Evolutionary conservation across 2,888 invertebrate species (phyloP).

Genomic region (Microctonus brassicae): DNA sequence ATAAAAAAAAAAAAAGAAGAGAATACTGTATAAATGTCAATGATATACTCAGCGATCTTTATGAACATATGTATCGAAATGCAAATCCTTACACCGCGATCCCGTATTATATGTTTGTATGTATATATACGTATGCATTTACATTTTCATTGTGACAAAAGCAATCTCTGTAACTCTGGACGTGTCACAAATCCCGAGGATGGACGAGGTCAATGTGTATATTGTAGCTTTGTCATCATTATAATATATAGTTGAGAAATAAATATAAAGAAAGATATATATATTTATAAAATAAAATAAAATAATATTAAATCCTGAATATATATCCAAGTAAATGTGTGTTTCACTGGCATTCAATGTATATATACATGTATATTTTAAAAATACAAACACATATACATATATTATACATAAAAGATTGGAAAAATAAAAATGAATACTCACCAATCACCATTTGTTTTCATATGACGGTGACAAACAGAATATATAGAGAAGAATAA

Average conservation of each 20-base stretch:
- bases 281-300: neutral
- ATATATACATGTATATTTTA: no score
- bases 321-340: no score
- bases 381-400: no score
- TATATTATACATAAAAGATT: neutral
- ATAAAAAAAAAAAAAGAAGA: no score
- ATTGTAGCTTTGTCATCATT: neutral
- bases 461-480: conserved; percentile 7
- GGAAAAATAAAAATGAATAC: neutral
- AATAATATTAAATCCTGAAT: no score
- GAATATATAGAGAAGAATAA: neutral
- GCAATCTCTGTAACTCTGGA: conserved; percentile 1
- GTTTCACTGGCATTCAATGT: no score
- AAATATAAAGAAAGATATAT: no score
- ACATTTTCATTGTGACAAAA: neutral
- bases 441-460: neutral
- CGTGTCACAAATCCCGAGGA: neutral
- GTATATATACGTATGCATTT: neutral
- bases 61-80: neutral
- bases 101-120: neutral
- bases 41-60: neutral
- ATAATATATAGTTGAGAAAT: neutral
- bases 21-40: conserved; percentile 16
- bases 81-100: neutral
- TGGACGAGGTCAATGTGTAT: neutral